Percentiles rank a stretch among this genome's conserved stretches.
These are phyloP conservation scores for Caenorhabditis briggsae DNA, from an alignment of 1,140 invertebrate genomes.

Conservation along the genomic window DNA sequence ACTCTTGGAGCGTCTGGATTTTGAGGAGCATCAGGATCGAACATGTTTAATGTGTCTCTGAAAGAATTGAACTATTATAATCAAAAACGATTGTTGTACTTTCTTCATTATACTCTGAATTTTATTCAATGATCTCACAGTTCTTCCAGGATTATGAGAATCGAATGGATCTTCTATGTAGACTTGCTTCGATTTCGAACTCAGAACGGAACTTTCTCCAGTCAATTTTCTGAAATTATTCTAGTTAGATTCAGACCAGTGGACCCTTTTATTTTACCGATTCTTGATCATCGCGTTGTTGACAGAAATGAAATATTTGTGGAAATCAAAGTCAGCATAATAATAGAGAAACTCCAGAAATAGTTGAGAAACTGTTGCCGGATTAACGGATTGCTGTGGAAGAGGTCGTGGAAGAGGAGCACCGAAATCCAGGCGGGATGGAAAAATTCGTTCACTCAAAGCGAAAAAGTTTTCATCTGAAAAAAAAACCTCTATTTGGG, in stretches of 20 bases:
- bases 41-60: background rate
- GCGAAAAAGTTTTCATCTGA: constrained; percentile 25
- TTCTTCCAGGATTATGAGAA: constrained; percentile 34
- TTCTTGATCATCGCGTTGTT: background rate
- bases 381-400: background rate
- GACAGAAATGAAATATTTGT: background rate
- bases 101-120: background rate
- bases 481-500: background rate
- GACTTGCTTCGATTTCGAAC: background rate
- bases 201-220: background rate
- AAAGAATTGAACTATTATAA: background rate
- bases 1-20: background rate
- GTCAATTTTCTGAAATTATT: too few species aligned
- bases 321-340: background rate
- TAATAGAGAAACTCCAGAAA: constrained; percentile 14
- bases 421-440: background rate
- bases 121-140: background rate
- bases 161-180: constrained; percentile 36
- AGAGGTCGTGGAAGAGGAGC: constrained; percentile 2
- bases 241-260: too few species aligned
- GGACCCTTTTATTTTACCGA: background rate
- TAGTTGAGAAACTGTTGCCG: background rate
- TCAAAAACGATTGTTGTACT: background rate
- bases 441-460: background rate
- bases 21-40: background rate